Percentiles rank a stretch among this genome's conserved stretches.
Evolutionary conservation across 2,888 invertebrate species (phyloP).

Genomic region (Leuctra nigra): DNA sequence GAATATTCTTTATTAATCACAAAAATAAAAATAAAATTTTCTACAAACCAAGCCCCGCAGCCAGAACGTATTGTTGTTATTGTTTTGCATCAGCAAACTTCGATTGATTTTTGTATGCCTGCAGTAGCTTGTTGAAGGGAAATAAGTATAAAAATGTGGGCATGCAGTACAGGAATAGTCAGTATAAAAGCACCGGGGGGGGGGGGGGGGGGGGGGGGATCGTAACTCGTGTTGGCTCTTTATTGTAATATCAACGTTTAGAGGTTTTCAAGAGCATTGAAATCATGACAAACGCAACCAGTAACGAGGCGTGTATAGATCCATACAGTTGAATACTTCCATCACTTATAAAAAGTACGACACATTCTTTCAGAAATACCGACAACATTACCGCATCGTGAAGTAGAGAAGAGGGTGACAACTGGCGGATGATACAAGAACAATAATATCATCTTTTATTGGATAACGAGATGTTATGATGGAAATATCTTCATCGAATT

Average conservation of each 20-base stretch:
- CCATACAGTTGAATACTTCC: conserved; percentile 1
- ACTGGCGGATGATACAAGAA: background rate
- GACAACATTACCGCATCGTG: background rate
- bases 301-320: conserved; percentile 14
- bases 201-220: no score
- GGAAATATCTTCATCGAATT: no score
- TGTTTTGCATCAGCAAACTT: no score
- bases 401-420: background rate
- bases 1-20: no score
- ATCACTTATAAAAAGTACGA: background rate
- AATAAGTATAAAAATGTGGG: no score
- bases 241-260: background rate
- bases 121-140: no score
- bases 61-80: no score
- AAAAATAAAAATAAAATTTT: background rate
- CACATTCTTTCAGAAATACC: background rate
- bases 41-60: no score
- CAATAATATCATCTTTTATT: background rate
- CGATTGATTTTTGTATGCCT: no score
- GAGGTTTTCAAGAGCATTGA: conserved; percentile 14
- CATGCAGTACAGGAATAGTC: no score
- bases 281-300: conserved; percentile 11
- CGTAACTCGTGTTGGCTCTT: background rate
- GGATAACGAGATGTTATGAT: background rate
- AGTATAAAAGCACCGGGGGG: no score